phyloP scores from a whole-genome alignment of 2,888 invertebrate species.

The Epinotia ramella region DNA sequence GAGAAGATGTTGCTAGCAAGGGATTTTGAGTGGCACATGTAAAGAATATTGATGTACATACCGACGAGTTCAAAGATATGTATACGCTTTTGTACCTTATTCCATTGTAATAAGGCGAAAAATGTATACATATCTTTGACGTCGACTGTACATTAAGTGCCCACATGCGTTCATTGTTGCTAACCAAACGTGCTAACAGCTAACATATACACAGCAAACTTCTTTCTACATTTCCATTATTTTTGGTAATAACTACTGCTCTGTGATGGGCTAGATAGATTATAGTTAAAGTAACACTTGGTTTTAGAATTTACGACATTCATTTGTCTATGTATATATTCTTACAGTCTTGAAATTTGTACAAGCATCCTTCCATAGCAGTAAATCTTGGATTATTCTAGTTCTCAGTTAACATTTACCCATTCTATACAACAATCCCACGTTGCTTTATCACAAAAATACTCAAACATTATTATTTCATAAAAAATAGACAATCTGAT shows the following conservation, averaged over 20 bases:
- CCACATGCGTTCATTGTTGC: background rate
- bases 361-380: constrained; percentile 70
- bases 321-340: constrained; percentile 36
- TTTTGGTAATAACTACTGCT: constrained; percentile 37
- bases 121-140: too few relatives aligned
- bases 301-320: constrained; percentile 43
- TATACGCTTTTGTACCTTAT: too few relatives aligned
- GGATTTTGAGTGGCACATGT: background rate
- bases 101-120: too few relatives aligned
- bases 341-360: constrained; percentile 82
- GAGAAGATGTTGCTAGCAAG: background rate
- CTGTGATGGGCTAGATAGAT: too few relatives aligned
- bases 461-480: constrained; percentile 72
- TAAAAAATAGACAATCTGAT: constrained; percentile 80
- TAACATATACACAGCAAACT: constrained; percentile 13
- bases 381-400: constrained; percentile 67
- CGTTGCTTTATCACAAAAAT: constrained; percentile 80
- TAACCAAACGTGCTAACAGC: constrained; percentile 12
- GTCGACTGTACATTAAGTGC: background rate
- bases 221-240: constrained; percentile 2
- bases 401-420: constrained; percentile 71
- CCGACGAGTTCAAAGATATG: too few relatives aligned
- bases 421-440: constrained; percentile 78
- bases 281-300: constrained; percentile 43
- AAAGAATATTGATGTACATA: background rate